These are phyloP conservation scores for Sesia apiformis DNA, from an alignment of 2,888 invertebrate species.

Conservation along the genomic window DNA sequence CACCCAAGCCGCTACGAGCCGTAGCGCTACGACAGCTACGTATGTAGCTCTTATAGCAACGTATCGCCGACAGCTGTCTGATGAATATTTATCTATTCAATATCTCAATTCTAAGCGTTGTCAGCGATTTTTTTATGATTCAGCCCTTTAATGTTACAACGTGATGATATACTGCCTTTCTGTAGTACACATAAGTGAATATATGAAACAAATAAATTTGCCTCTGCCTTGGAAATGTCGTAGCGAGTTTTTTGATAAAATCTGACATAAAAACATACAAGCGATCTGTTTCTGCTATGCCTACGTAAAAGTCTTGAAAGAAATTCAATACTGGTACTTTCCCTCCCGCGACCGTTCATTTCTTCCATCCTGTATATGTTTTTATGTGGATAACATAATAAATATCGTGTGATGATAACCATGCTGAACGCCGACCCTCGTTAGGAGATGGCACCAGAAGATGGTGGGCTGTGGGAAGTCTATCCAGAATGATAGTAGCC, in stretches of 20 bases:
- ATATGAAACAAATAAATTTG: not conserved
- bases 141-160: not conserved
- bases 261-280: not conserved
- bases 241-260: not conserved
- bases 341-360: no score
- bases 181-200: not conserved
- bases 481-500: no score
- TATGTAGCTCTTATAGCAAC: not conserved
- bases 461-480: no score
- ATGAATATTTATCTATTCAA: not conserved
- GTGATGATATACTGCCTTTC: not conserved
- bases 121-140: not conserved
- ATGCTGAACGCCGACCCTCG: no score
- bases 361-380: no score
- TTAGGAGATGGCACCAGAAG: no score
- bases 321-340: no score
- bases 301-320: no score
- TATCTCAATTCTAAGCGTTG: not conserved
- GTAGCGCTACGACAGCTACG: not conserved
- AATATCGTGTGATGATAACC: no score
- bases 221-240: not conserved
- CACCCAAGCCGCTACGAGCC: not conserved
- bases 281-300: no score
- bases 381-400: no score
- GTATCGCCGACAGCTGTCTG: not conserved